Percentiles rank a stretch among this genome's conserved stretches.
phyloP scores from a whole-genome alignment of 2,113 vertebrate species.

The Brevimyrus niger region DNA sequence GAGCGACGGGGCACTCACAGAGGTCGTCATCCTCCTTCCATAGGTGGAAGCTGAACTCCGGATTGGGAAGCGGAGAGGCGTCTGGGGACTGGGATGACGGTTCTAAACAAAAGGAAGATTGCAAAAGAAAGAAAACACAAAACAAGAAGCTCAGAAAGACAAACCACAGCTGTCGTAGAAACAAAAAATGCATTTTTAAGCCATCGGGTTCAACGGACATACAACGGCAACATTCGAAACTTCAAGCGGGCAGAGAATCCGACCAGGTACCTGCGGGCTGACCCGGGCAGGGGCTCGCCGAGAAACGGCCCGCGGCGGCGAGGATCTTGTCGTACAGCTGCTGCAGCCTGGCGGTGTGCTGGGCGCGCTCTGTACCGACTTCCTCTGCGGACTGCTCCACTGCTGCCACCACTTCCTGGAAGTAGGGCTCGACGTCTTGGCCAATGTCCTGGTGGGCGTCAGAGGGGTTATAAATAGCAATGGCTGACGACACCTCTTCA shows the following conservation, averaged over 20 bases:
- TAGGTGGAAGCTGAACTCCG: slow-evolving; percentile 80
- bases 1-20: slow-evolving; percentile 49
- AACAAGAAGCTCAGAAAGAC: slow-evolving; percentile 4
- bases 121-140: slow-evolving; percentile 41
- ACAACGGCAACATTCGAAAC: neutral
- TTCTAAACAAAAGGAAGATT: slow-evolving; percentile 44
- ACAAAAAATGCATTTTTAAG: slow-evolving; percentile 1
- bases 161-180: neutral
- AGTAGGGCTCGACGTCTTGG: slow-evolving; percentile 51
- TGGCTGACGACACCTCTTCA: neutral
- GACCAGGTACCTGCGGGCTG: neutral
- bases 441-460: slow-evolving; percentile 50
- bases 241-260: neutral
- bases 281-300: neutral
- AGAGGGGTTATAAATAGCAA: slow-evolving; percentile 15
- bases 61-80: slow-evolving; percentile 70
- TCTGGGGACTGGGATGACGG: slow-evolving; percentile 45
- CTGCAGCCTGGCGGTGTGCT: slow-evolving; percentile 34
- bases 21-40: slow-evolving; percentile 76
- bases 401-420: slow-evolving; percentile 38
- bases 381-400: slow-evolving; percentile 38
- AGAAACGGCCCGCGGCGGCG: slow-evolving; percentile 2
- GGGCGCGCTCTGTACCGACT: slow-evolving; percentile 17
- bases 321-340: slow-evolving; percentile 41
- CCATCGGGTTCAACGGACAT: neutral